Base-by-base conservation (phyloP, 2,888 invertebrate species). In the Rhagium mordax region DNA sequence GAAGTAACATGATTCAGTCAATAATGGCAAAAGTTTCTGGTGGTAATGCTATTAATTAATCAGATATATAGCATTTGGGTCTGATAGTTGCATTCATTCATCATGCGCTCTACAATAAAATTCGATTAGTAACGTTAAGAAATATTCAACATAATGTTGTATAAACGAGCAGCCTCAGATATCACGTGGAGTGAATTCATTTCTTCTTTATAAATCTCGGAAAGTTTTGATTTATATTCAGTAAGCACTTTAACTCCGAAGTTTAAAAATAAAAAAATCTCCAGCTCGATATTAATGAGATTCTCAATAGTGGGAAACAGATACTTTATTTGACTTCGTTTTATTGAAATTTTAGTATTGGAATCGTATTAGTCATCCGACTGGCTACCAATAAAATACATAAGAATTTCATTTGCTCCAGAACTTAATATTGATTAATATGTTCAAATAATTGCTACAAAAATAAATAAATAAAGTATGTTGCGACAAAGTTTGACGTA, bases 191-290 rank as follows among this genome's bases (percentile, higher is more conserved):
- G 64, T 64, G 73, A 74, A 74, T 74, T 73, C 70, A 69, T 70
- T 75, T 73, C 76, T 75, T 77, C 70, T 21, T 20, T 47, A 71
- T 71, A 69, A 74, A 72, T 73, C 76, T 68, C 70, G 65, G 71
- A 72, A 72, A 75, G 71, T 75, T 78, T 75, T 77, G 74, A 77
- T 78, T 78, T 75, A 75, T 77, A 74, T 76, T 68, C 75, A 72
- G 57, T 69, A 49, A 72, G 74, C 74, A 76, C 74, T 74, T 74
- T 71, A 77, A 68, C 71, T 71, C 65, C 59, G 69, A 74, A 75
- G 71, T 70, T 64, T 64, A 27, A 59, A 70, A 53, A 69, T 48
- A 61, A 59, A 59, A 68, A 62, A 59, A 27, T 41, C 33, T 64
- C 59, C 66, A 73, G 70, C 67, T 60, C 53, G 71, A 72, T 70